Evolutionary conservation across 1,140 invertebrate genomes (phyloP).

Genomic region (Trichonephila clavipes): DNA sequence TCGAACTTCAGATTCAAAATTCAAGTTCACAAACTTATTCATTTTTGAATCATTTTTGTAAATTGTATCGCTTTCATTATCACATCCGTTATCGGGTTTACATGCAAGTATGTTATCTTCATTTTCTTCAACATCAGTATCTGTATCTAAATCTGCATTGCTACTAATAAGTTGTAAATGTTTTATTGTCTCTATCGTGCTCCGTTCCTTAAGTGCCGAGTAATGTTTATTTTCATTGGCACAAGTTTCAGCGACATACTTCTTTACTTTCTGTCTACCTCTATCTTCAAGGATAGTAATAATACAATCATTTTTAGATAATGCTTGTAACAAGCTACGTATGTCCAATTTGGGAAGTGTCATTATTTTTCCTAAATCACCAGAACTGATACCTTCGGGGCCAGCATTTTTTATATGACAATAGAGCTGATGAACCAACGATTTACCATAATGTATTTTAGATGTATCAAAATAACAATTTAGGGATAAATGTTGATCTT

Average conservation of each 20-base stretch:
- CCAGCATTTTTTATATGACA: slow-evolving; percentile 81
- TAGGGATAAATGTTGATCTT: slow-evolving; percentile 81
- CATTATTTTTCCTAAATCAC: slow-evolving; percentile 81
- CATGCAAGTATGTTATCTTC: neutral
- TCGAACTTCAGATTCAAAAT: slow-evolving; percentile 31
- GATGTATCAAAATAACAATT: slow-evolving; percentile 67
- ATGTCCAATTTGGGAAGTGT: slow-evolving; percentile 83
- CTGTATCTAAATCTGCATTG: slow-evolving; percentile 10
- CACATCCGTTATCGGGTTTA: neutral
- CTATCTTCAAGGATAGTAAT: slow-evolving; percentile 83
- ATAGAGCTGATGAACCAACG: slow-evolving; percentile 82
- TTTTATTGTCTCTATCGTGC: slow-evolving; percentile 47
- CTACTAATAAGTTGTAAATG: neutral
- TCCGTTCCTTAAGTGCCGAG: slow-evolving; percentile 69
- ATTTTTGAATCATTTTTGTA: neutral
- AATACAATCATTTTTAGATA: slow-evolving; percentile 81
- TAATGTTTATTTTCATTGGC: slow-evolving; percentile 74
- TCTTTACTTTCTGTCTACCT: slow-evolving; percentile 82
- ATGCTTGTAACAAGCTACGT: slow-evolving; percentile 82
- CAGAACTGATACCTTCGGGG: slow-evolving; percentile 82
- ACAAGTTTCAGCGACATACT: slow-evolving; percentile 81
- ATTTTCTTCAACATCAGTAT: no score
- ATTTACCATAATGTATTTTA: slow-evolving; percentile 73
- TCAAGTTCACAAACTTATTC: neutral
- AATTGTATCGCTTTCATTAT: neutral